Conservation (phyloP, 2,888 invertebrate species). For the Venusia cambrica region DNA sequence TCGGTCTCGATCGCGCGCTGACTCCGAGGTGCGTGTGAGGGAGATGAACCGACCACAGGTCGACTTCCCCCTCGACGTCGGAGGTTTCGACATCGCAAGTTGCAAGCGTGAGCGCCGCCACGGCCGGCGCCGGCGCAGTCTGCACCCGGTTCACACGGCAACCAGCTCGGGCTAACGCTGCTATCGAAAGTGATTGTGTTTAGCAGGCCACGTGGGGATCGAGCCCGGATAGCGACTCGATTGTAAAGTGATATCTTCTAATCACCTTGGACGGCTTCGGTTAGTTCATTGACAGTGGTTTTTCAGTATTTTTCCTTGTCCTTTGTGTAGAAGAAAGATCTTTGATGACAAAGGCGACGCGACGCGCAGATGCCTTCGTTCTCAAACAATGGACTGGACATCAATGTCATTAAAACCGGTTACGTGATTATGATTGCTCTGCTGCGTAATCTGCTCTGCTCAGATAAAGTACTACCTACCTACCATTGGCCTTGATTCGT, state of each 20-base stretch:
- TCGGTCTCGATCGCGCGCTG: slow-evolving; percentile 40
- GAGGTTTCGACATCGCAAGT: slow-evolving; percentile 66
- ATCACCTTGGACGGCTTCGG: slow-evolving; percentile 16
- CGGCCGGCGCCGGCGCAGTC: slow-evolving; percentile 43
- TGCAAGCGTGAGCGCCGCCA: slow-evolving; percentile 54
- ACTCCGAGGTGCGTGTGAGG: slow-evolving; percentile 38
- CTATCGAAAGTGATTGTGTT: slow-evolving; percentile 67
- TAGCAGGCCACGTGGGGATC: slow-evolving; percentile 45
- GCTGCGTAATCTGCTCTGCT: slow-evolving; percentile 29
- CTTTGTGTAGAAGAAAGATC: slow-evolving; percentile 3
- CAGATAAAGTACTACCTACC: slow-evolving; percentile 25
- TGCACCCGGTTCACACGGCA: slow-evolving; percentile 51
- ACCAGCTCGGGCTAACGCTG: slow-evolving; percentile 38
- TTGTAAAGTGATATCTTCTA: slow-evolving; percentile 1
- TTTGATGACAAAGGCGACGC: slow-evolving; percentile 6
- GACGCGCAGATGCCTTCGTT: slow-evolving; percentile 20
- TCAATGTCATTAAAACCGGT: slow-evolving; percentile 41
- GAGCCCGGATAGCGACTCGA: slow-evolving; percentile 37
- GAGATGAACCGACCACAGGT: slow-evolving; percentile 46
- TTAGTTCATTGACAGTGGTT: slow-evolving; percentile 20
- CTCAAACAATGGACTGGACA: slow-evolving; percentile 19
- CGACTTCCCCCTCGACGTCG: slow-evolving; percentile 56
- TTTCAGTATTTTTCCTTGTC: not conserved
- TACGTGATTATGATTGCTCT: slow-evolving; percentile 25
- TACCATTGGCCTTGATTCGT: slow-evolving; percentile 31